phyloP scores from a whole-genome alignment of 2,113 vertebrate species.

The Zosterops borbonicus region DNA sequence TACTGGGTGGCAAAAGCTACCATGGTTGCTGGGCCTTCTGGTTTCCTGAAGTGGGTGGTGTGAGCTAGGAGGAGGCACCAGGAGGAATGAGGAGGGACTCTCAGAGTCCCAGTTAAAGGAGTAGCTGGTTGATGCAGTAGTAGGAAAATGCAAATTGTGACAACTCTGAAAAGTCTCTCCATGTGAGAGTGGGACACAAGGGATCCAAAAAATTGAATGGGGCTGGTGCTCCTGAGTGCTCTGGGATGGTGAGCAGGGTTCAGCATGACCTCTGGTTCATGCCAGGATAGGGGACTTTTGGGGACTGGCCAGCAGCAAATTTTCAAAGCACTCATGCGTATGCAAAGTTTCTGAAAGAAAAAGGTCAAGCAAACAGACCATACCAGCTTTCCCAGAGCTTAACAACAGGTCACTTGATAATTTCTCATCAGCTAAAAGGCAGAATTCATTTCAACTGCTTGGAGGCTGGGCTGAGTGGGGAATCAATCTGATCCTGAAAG shows the following conservation, averaged over 20 bases:
- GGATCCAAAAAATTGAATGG: neutral
- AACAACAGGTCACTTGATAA: neutral
- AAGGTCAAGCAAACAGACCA: conserved; percentile 9
- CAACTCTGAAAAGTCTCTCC: neutral
- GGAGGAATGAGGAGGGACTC: neutral
- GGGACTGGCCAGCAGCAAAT: neutral
- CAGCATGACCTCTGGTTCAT: neutral
- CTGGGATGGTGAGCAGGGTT: neutral
- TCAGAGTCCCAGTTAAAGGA: neutral
- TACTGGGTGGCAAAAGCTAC: neutral
- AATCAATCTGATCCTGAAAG: neutral
- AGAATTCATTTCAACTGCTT: neutral
- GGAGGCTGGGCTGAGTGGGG: neutral
- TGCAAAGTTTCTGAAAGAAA: neutral
- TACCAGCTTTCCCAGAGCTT: neutral
- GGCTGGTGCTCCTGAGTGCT: neutral
- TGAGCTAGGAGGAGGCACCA: neutral
- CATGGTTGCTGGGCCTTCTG: neutral
- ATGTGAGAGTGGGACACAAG: accelerated
- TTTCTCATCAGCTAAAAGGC: neutral
- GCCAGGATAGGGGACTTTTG: neutral
- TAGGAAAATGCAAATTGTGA: neutral
- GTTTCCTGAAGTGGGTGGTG: neutral
- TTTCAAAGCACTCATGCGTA: accelerated
- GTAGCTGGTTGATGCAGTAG: neutral